Base-by-base conservation (phyloP, 2,113 vertebrate species). In the Zapornia atra region DNA sequence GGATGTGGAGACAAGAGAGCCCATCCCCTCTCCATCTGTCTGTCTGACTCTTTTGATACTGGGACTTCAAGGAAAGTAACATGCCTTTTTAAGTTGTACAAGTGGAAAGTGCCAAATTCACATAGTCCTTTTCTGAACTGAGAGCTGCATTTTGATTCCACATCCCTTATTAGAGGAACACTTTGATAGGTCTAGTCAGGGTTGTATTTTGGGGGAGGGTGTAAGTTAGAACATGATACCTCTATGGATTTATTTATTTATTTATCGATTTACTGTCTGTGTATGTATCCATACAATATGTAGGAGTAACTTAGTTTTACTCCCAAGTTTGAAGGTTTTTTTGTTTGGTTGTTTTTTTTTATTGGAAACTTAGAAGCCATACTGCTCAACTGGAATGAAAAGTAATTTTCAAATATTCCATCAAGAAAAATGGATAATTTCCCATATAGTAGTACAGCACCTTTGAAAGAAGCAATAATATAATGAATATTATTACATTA, bases 331-430 rank as follows among this genome's bases (percentile, higher is more conserved):
- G 44, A 4, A 11, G 38, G 38, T 38, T 38, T 46, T 46, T 46
- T 46, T 16, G 42, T 44, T 46, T 5, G 26, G 46, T 61, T 64
- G 33, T 54, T 61, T 64, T 28, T 60, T 82, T 70, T 54, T 21
- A 34, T 26, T 38, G n/a, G 48, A 68, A 85, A 84, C 53, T 70
- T 73, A 64, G 71, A 85, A 93, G 46, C 48, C 38, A 20, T 25
- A 59, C 33, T 77, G 36, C 42, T 75, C 25, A 83, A 50, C 76
- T 86, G 42, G 9, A 91, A 85, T 33, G 56, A 91, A 94, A 59
- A 91, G 36, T 59, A 73, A 46, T 71, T 88, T 84, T 95, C 66
- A 88, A 57, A 95, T 87, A 83, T 94, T 91, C 73, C 33, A 90
- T 79, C 42, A 92, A 92, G 88, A 76, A 85, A 94, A 91, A 82